A percentile compares a stretch with the other conserved stretches of the same genome.
phyloP scores from a whole-genome alignment of 2,113 vertebrate species.

The Scartelaos histophorus region DNA sequence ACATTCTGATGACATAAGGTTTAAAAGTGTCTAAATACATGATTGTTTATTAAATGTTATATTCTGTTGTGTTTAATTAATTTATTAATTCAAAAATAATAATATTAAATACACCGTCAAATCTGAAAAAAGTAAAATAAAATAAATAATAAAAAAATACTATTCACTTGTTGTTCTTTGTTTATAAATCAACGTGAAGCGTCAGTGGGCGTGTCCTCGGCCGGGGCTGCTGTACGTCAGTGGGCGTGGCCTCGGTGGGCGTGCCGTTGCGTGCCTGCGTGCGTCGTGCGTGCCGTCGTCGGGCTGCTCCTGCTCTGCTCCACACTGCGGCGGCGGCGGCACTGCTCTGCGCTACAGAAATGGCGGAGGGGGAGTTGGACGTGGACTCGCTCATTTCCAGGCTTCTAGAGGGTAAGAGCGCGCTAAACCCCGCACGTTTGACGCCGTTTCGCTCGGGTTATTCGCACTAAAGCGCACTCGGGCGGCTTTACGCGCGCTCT shows the following conservation, averaged over 20 bases:
- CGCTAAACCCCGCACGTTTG: accelerated
- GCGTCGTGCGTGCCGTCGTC: neutral
- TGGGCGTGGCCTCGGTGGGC: constrained; percentile 44
- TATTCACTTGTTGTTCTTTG: neutral
- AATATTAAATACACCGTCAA: no score
- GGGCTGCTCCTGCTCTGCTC: constrained; percentile 55
- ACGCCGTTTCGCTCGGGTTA: neutral
- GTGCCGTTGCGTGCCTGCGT: constrained; percentile 8
- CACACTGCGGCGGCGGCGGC: constrained; percentile 56
- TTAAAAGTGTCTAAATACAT: no score
- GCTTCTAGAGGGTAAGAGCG: constrained; percentile 89
- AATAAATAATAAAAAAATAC: no score
- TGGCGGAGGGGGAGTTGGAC: constrained; percentile 98
- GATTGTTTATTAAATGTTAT: no score
- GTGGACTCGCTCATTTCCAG: constrained; percentile 96
- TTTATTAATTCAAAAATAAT: no score
- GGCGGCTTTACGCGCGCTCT: neutral
- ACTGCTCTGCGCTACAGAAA: constrained; percentile 73
- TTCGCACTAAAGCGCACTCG: neutral
- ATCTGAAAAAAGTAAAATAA: no score
- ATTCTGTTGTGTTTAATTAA: no score
- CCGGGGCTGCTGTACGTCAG: neutral
- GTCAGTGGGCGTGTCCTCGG: constrained; percentile 6
- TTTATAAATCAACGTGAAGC: neutral
- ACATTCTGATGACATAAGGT: no score